Evolutionary conservation across 2,113 vertebrate species (phyloP), one percentile per base, ranked within the genome.

Genomic region (Lanius collurio): DNA sequence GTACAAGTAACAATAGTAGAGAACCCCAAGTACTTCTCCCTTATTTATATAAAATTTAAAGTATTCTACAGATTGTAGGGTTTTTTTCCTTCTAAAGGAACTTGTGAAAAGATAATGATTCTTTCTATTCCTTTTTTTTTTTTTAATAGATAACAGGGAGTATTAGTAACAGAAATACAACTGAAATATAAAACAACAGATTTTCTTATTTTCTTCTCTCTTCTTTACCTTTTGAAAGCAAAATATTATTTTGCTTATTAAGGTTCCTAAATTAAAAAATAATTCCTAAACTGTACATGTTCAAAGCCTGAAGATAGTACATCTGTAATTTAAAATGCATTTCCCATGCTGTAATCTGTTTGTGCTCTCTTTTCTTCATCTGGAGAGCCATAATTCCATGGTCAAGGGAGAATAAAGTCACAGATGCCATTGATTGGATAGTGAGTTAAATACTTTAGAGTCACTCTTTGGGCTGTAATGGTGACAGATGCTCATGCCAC

Each of bases 11-110:
- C 2, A 2, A 27, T 7, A 79, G 24, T 35, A 27, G 60, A 78
- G 50, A 80, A 89, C 6, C 0, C 0, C 20, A 56, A 0, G 0
- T 31, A 60, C 68, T 92, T 83, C 71, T 5, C 26, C 33, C 50
- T 77, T 56, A 44, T 62, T 89, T 76, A 73, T 49, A 64, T 53
- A 7, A 6, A 77, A 4, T 59, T 56, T 62, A 17, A 85, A 50
- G 44, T 68, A 62, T 62, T 73, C n/a, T 64, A 24, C 1, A 31
- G 24, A 56, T 42, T 44, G 33, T 44, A 19, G n/a, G n/a, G 3
- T 28, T 84, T 70, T 88, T 63, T 52, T 81, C 41, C 52, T 82
- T 84, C 70, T 49, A 28, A 78, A 88, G 37, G 18, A 87, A 60
- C 55, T 49, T 37, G 28, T 8, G 18, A 65, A 79, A 79, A 60